Conservation (phyloP, 92 coral and sea anemone genomes). For the Epizoanthus scotinus region DNA sequence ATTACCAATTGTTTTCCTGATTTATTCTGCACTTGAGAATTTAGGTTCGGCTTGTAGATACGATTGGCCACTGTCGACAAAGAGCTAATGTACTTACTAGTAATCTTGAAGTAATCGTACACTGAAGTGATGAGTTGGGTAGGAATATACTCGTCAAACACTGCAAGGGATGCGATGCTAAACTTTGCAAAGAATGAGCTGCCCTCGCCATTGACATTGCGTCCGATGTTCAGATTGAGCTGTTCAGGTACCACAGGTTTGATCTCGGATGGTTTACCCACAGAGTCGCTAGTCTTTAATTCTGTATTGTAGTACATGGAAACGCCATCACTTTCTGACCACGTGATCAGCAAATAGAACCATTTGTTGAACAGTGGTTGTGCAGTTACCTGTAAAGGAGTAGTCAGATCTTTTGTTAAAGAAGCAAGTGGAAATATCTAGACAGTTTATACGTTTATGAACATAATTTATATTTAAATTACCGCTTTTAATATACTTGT, state of each 20-base stretch:
- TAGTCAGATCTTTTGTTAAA: neutral
- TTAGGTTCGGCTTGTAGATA: no score
- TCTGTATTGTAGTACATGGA: constrained; percentile 76
- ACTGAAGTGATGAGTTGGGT: constrained; percentile 59
- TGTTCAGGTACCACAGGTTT: constrained; percentile 59
- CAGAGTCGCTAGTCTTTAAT: constrained; percentile 51
- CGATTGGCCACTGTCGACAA: neutral
- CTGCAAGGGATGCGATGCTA: constrained; percentile 78
- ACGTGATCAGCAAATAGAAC: constrained; percentile 74
- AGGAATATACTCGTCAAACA: constrained; percentile 76
- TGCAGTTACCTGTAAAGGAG: constrained; percentile 55
- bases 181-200: constrained; percentile 81
- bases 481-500: no score
- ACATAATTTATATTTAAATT: no score
- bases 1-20: neutral
- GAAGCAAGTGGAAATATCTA: neutral
- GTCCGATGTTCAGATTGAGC: constrained; percentile 82
- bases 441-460: neutral
- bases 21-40: neutral
- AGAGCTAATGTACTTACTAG: constrained; percentile 51
- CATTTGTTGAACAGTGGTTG: constrained; percentile 61
- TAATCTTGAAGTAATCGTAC: constrained; percentile 66
- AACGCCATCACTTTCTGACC: constrained; percentile 85
- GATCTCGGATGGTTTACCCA: constrained; percentile 49
- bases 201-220: constrained; percentile 80